Conservation (phyloP, 2,113 vertebrate species). For the Zeus faber region DNA sequence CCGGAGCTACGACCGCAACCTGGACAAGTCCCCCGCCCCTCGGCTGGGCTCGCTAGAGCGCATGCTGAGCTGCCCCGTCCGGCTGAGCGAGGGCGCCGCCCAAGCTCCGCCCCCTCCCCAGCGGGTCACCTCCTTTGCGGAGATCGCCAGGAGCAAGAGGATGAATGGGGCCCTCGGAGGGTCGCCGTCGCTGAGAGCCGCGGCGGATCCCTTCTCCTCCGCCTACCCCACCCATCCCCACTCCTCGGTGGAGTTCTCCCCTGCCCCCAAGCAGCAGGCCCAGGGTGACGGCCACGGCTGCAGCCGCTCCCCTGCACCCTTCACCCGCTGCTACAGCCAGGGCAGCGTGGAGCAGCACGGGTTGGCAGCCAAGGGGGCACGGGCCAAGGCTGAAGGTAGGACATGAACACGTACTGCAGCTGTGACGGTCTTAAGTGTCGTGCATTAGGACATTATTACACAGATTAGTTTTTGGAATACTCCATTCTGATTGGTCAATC, state of each 20-base stretch:
- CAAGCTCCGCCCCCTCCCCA: conserved; percentile 65
- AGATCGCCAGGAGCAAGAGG: conserved; percentile 88
- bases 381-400: conserved; percentile 67
- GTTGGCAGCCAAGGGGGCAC: conserved; percentile 44
- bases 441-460: no score
- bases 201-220: conserved; percentile 71
- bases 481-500: no score
- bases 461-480: no score
- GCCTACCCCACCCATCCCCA: conserved; percentile 68
- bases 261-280: conserved; percentile 72
- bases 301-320: conserved; percentile 61
- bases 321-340: conserved; percentile 75
- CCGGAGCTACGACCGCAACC: conserved; percentile 93
- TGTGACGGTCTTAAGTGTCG: no score
- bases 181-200: conserved; percentile 68
- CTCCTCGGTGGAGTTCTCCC: conserved; percentile 82
- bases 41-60: conserved; percentile 88
- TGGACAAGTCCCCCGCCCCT: conserved; percentile 80
- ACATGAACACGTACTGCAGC: no score
- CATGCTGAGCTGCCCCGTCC: conserved; percentile 94
- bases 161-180: conserved; percentile 60
- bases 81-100: conserved; percentile 81
- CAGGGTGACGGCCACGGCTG: conserved; percentile 66
- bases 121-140: conserved; percentile 93
- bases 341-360: conserved; percentile 61